phyloP scores from a whole-genome alignment of 2,113 vertebrate genomes.

The Shinisaurus crocodilurus region DNA sequence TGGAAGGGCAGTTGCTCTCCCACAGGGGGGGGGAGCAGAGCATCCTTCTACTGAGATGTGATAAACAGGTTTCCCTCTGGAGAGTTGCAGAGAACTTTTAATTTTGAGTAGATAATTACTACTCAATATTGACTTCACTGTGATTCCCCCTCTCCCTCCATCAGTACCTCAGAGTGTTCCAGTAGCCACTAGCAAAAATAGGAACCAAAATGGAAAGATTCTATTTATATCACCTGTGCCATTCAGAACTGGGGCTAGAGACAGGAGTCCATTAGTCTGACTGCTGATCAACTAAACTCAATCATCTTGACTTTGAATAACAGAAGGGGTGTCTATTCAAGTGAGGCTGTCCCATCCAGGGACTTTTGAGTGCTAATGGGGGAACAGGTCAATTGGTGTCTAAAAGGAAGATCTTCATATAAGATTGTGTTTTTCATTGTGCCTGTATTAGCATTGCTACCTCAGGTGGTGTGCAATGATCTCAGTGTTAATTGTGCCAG shows the following conservation, averaged over 20 bases:
- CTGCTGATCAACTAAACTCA: neutral
- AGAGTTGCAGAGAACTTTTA: neutral
- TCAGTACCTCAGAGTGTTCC: neutral
- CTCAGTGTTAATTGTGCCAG: neutral
- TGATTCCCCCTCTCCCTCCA: neutral
- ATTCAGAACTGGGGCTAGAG: neutral
- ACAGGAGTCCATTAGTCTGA: neutral
- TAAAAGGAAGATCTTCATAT: neutral
- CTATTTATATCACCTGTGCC: neutral
- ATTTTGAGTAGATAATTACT: neutral
- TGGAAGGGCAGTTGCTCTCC: no score
- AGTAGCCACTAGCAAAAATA: neutral
- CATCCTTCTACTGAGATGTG: neutral
- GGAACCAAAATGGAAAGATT: neutral
- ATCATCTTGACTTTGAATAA: neutral
- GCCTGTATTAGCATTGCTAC: neutral
- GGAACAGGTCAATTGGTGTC: neutral
- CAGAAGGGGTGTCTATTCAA: neutral
- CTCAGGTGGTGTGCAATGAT: neutral
- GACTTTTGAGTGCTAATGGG: rapidly evolving
- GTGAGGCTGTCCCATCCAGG: neutral
- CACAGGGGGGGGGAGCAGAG: no score
- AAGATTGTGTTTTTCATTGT: neutral
- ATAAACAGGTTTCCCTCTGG: neutral
- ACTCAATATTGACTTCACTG: neutral